These are phyloP conservation scores for Pyrocephalus nanus DNA, from an alignment of 2,797 vertebrate genomes.

Conservation along the genomic window DNA sequence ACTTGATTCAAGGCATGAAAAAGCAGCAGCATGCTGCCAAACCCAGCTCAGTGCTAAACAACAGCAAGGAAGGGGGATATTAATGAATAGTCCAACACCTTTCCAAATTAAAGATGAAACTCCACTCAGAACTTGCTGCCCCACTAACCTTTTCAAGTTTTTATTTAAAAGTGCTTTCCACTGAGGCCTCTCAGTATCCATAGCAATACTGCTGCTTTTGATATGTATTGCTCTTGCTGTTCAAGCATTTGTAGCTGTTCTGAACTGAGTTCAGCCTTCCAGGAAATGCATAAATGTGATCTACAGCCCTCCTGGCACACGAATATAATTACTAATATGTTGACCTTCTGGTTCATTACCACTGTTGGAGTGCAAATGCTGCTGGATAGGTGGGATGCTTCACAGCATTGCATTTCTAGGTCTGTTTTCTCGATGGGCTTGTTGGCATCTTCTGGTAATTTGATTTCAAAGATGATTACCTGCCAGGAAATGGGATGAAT, in stretches of 20 bases:
- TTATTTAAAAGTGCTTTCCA: not conserved
- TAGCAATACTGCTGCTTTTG: not conserved
- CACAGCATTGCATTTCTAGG: not conserved
- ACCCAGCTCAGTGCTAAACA: not conserved
- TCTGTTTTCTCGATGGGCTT: not conserved
- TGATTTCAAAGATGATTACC: not conserved
- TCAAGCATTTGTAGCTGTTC: slow-evolving; percentile 18
- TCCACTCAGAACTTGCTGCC: not conserved
- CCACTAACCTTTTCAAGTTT: not conserved
- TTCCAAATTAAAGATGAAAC: not conserved
- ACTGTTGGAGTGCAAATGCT: not conserved
- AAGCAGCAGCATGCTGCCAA: not conserved
- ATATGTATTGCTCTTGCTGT: not conserved
- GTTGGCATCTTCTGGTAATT: not conserved
- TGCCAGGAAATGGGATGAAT: not conserved
- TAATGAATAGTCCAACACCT: not conserved
- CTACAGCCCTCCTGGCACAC: slow-evolving; percentile 11
- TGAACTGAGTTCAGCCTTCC: slow-evolving; percentile 1
- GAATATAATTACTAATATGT: not conserved
- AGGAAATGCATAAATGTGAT: slow-evolving; percentile 29
- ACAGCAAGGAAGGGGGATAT: not conserved
- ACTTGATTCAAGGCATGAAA: not conserved
- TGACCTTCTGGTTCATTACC: slow-evolving; percentile 28
- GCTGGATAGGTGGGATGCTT: not conserved
- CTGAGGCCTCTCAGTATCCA: slow-evolving; percentile 3